Percentiles rank a stretch among this genome's conserved stretches.
These are phyloP conservation scores for Centruroides vittatus DNA, from an alignment of 1,140 invertebrate genomes.

Conservation along the genomic window DNA sequence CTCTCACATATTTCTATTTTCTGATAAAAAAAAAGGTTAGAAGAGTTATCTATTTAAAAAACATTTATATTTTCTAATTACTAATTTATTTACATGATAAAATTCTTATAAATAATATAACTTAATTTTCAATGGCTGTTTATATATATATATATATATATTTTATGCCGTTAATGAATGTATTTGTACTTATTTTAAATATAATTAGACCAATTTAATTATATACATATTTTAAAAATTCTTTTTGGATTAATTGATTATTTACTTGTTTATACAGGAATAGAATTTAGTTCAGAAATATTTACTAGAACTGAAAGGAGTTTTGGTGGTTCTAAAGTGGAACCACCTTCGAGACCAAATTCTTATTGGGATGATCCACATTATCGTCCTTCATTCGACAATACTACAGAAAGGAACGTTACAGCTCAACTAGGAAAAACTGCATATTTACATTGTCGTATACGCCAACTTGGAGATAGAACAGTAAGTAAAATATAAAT, in stretches of 20 bases:
- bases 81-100: no score
- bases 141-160: no score
- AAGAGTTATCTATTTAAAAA: no score
- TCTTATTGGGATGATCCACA: constrained; percentile 51
- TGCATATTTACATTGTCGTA: constrained; percentile 65
- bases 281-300: neutral
- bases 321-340: constrained; percentile 10
- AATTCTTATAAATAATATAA: no score
- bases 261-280: neutral
- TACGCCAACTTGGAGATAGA: constrained; percentile 68
- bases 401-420: constrained; percentile 62
- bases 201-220: no score
- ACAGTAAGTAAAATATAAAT: constrained; percentile 41
- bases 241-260: neutral
- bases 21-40: no score
- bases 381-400: constrained; percentile 76
- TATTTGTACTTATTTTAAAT: no score
- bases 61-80: no score
- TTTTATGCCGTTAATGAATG: no score
- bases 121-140: no score
- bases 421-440: constrained; percentile 71
- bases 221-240: no score
- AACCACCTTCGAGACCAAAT: constrained; percentile 16
- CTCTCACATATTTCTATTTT: no score
- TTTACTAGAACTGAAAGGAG: constrained; percentile 9